phyloP scores from a whole-genome alignment of 2,113 vertebrate species.

The Python bivittatus region DNA sequence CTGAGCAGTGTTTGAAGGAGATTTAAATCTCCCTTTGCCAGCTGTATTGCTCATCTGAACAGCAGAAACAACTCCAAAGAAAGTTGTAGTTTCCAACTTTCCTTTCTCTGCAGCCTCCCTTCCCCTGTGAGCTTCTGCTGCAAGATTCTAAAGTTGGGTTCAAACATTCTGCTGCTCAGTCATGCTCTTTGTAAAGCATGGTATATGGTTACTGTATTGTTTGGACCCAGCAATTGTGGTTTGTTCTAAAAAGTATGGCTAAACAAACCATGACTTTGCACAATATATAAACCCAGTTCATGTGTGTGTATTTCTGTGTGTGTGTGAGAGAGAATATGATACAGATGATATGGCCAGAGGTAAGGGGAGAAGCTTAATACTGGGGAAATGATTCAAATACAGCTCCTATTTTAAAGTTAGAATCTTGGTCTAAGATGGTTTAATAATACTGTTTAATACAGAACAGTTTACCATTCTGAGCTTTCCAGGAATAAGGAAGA shows the following conservation, averaged over 20 bases:
- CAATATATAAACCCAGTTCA: not conserved
- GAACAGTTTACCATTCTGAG: not conserved
- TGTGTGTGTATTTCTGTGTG: not conserved
- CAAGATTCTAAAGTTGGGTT: not conserved
- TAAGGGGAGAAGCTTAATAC: too few species aligned
- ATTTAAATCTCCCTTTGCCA: not conserved
- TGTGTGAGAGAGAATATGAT: not conserved
- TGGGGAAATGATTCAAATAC: not conserved
- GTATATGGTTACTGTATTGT: not conserved
- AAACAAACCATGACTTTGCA: not conserved
- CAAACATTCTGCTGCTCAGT: not conserved
- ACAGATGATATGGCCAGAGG: too few species aligned
- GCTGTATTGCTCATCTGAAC: not conserved
- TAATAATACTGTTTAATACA: not conserved
- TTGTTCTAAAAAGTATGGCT: not conserved
- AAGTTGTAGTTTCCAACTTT: not conserved
- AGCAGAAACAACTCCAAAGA: not conserved
- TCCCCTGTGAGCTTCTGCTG: not conserved
- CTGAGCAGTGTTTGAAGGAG: not conserved
- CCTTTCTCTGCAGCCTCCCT: not conserved
- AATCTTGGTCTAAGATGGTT: not conserved
- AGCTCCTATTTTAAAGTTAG: not conserved
- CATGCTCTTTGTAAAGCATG: not conserved
- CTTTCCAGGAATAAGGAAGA: not conserved
- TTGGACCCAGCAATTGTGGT: not conserved